Base-by-base conservation (phyloP, 2,888 invertebrate genomes). In the Nemotelus pantherinus region DNA sequence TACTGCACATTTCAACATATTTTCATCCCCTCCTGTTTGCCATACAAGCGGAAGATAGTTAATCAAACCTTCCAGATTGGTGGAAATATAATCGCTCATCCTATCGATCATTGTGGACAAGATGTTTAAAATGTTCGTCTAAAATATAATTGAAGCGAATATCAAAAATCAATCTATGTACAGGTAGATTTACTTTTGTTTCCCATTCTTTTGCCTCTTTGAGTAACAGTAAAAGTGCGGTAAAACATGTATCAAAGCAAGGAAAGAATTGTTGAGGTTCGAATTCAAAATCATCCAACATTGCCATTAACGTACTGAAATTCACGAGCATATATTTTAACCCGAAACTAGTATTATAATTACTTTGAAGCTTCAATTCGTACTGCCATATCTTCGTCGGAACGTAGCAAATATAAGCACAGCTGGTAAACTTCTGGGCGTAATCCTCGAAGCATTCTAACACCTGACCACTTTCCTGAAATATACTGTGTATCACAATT, bases 261-360 rank as follows among this genome's bases (percentile, higher is more conserved):
- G 95, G 95, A 80, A 93, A 89, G 86, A 98, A 97, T 84, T 94
- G 93, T 80, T 95, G 94, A 0, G 93, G 91, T 83, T 93, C 92
- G 87, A 98, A 98, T 84, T 96, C 95, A 88, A 97, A 97, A 87
- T 97, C 97, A 83, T 97, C 96, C 55, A 98, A 92, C 0, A 94
- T 93, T 82, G 91, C 90, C 85, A 94, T 92, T 3, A 98, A 88
- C 0, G 97, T 94, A 81, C 80, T 72, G n/a, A n/a, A 25, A 25
- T 25, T 25, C 25, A 25, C 25, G 25, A 25, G 25, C 25, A 25
- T 25, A 25, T 25, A 25, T 25, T 25, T 25, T 25, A 25, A 25
- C 25, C 25, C 25, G 25, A 25, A 25, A 25, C 25, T 25, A 25
- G 25, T 45, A 48, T 60, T 60, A 47, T 48, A 75, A 70, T 77